Conservation (phyloP, 2,888 invertebrate genomes). For the Cerastis leucographa region DNA sequence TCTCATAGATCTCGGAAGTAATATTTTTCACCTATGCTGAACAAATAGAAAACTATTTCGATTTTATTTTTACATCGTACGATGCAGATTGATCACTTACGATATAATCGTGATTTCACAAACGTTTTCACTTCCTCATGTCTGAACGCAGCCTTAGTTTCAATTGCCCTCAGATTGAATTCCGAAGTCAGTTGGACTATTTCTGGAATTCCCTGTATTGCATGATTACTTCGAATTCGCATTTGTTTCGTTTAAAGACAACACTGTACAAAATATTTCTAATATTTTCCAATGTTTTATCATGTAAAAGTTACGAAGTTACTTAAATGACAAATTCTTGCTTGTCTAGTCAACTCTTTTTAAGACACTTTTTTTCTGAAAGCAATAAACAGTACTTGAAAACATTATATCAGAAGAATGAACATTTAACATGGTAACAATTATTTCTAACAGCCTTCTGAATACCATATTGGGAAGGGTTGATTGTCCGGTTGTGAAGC, state of each 20-base stretch:
- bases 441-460: no score
- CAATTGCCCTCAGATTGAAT: constrained; percentile 9
- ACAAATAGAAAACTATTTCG: no score
- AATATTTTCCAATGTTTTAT: neutral
- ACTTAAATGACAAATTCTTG: neutral
- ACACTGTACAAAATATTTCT: neutral
- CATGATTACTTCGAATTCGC: constrained; percentile 17
- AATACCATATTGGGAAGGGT: no score
- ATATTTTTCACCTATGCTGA: no score
- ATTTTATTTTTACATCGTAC: no score
- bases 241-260: constrained; percentile 5
- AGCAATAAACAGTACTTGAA: neutral
- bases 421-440: neutral
- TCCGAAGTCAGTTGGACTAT: constrained; percentile 11
- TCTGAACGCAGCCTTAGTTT: constrained; percentile 14
- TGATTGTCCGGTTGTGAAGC: no score
- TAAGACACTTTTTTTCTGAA: neutral
- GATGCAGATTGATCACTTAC: neutral
- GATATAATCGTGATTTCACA: neutral
- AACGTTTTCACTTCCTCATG: neutral
- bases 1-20: no score
- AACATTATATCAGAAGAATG: neutral
- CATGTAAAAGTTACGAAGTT: neutral
- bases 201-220: constrained; percentile 19
- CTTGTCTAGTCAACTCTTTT: neutral